Evolutionary conservation across 2,888 invertebrate species (phyloP), one percentile per base, ranked within the genome.

Genomic region (Dicranocentrus wangi): DNA sequence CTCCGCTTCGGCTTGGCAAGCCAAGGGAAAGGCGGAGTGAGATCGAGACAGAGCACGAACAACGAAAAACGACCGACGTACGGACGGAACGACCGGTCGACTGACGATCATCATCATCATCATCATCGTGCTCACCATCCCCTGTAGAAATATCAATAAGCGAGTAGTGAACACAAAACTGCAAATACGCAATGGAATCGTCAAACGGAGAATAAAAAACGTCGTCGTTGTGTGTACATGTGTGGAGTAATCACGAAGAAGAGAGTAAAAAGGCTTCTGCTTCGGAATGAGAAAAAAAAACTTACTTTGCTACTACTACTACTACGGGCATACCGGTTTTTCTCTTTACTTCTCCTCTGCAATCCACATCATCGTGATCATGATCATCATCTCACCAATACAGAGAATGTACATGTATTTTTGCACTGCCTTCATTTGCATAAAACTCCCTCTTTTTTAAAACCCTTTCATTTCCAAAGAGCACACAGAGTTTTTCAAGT

Each of bases 1-100:
- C 79, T 79, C 79, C 79, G 79, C 51, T 43, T 72, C 72, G 79
- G 72, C 79, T 72, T 72, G 39, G 71, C 60, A 66, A 79, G 72
- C 65, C 58, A 55, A 55, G 72, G 72, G 79, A 79, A 66, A 79
- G 79, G 72, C 72, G 72, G 72, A 72, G 79, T 65, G 71, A 70
- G 17, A 43, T 17, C 23, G 69, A 53, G 55, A 69, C 55, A 28
- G 51, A 23, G 25, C 19, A 23, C 65, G 65, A 43, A 47, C 13
- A 65, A 65, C 43, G 42, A 23, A n/a, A n/a, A 65, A 39, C 43
- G 55, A 55, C 55, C 55, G 55, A 51, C 43, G 15, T 13, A 66
- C 51, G 13, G 55, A 25, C 3, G 3, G 55, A 55, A 23, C 7
- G 55, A 55, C 17, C 32, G 61, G 19, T 28, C 28, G 61, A 27